phyloP scores from a whole-genome alignment of 2,113 vertebrate species.

The Galbula dea region DNA sequence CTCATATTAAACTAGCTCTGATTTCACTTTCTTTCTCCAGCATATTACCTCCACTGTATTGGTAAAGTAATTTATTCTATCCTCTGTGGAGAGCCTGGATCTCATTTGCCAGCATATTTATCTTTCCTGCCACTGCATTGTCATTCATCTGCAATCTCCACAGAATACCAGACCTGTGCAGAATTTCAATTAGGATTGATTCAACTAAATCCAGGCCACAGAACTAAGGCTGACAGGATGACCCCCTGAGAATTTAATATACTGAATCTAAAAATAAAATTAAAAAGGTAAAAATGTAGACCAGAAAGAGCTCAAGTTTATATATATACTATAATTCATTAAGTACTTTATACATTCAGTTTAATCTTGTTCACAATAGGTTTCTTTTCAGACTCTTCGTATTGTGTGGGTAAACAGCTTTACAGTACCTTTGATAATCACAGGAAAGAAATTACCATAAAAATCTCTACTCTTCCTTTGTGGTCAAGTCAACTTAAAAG shows the following conservation, averaged over 20 bases:
- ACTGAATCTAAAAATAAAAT: constrained; percentile 35
- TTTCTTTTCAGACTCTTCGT: not conserved
- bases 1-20: constrained; percentile 70
- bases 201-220: constrained; percentile 80
- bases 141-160: constrained; percentile 81
- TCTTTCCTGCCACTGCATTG: constrained; percentile 82
- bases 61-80: constrained; percentile 84
- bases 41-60: constrained; percentile 75
- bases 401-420: constrained; percentile 45
- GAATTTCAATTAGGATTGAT: constrained; percentile 87
- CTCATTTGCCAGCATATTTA: constrained; percentile 84
- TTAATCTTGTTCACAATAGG: constrained; percentile 23
- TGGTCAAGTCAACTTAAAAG: constrained; percentile 46
- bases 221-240: constrained; percentile 73
- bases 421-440: constrained; percentile 38
- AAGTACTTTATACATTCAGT: constrained; percentile 10
- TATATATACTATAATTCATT: constrained; percentile 52
- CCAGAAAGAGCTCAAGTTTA: constrained; percentile 22
- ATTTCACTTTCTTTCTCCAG: constrained; percentile 77
- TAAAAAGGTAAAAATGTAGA: not conserved
- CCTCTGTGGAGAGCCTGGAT: constrained; percentile 79
- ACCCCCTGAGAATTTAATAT: constrained; percentile 76
- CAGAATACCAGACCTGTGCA: constrained; percentile 76
- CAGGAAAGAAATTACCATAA: constrained; percentile 33
- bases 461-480: constrained; percentile 42